phyloP scores from a whole-genome alignment of 2,888 invertebrate species.

The Hirudinaria manillensis region DNA sequence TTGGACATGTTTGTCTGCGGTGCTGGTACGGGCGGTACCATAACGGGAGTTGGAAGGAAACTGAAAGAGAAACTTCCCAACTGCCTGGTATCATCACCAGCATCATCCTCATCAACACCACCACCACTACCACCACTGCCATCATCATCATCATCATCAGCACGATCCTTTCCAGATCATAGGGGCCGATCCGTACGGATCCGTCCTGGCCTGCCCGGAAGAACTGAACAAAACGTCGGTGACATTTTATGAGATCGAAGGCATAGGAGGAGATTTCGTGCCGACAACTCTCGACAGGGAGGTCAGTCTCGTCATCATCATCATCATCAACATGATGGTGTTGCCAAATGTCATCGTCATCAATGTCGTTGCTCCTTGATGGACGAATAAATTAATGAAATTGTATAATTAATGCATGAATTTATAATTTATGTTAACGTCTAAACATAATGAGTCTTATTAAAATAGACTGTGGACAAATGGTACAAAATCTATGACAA shows the following conservation, averaged over 20 bases:
- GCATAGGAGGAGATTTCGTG: constrained; percentile 91
- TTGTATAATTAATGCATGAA: too few relatives aligned
- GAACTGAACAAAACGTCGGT: constrained; percentile 67
- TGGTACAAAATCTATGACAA: constrained; percentile 82
- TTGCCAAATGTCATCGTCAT: too few relatives aligned
- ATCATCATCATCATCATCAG: too few relatives aligned
- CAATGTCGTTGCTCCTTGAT: too few relatives aligned
- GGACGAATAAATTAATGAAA: too few relatives aligned
- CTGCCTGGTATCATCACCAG: constrained; percentile 58
- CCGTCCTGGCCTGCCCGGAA: constrained; percentile 78
- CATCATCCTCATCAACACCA: too few relatives aligned
- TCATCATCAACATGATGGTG: too few relatives aligned
- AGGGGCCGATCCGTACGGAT: constrained; percentile 86
- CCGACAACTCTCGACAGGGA: constrained; percentile 72
- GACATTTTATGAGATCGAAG: constrained; percentile 79
- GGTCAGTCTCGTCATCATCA: constrained; percentile 41
- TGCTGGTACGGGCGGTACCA: constrained; percentile 91
- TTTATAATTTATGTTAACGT: too few relatives aligned
- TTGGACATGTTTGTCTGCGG: constrained; percentile 77
- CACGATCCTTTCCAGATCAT: constrained; percentile 59
- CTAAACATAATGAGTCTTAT: not conserved
- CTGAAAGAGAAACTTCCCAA: constrained; percentile 76
- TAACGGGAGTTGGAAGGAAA: constrained; percentile 82
- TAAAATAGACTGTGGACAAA: constrained; percentile 65
- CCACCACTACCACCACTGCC: too few relatives aligned